Conservation (phyloP, 2,888 invertebrate species). For the Salticus scenicus region DNA sequence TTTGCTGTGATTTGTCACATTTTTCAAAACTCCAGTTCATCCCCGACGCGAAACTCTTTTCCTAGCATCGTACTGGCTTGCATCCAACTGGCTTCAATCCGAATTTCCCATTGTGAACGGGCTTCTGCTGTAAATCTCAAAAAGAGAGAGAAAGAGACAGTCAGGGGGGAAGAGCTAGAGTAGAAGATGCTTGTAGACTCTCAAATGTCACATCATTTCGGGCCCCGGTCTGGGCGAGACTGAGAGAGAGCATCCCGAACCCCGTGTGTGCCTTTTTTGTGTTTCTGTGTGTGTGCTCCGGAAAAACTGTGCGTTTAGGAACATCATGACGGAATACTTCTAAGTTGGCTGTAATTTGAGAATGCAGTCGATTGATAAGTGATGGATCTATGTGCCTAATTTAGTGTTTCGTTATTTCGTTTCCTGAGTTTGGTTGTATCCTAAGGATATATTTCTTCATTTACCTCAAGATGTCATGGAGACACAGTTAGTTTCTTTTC, state of each 20-base stretch:
- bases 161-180: not conserved
- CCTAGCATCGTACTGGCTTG: constrained; percentile 15
- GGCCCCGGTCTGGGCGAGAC: not conserved
- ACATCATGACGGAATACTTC: too few species aligned
- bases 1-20: constrained; percentile 1
- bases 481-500: too few species aligned
- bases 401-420: too few species aligned
- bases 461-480: too few species aligned
- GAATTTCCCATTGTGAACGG: constrained; percentile 1
- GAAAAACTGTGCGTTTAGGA: too few species aligned
- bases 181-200: not conserved
- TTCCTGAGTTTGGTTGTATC: too few species aligned
- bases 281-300: too few species aligned
- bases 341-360: too few species aligned
- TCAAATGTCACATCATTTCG: not conserved
- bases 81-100: constrained; percentile 46
- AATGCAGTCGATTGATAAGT: too few species aligned
- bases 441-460: too few species aligned
- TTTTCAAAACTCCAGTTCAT: not conserved
- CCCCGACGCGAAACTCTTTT: not conserved
- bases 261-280: not conserved
- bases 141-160: not conserved
- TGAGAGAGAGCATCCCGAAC: not conserved
- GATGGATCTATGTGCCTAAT: too few species aligned
- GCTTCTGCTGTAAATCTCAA: not conserved